Evolutionary conservation across 2,888 invertebrate genomes (phyloP).

Genomic region (Callyntrura guangdongensis): DNA sequence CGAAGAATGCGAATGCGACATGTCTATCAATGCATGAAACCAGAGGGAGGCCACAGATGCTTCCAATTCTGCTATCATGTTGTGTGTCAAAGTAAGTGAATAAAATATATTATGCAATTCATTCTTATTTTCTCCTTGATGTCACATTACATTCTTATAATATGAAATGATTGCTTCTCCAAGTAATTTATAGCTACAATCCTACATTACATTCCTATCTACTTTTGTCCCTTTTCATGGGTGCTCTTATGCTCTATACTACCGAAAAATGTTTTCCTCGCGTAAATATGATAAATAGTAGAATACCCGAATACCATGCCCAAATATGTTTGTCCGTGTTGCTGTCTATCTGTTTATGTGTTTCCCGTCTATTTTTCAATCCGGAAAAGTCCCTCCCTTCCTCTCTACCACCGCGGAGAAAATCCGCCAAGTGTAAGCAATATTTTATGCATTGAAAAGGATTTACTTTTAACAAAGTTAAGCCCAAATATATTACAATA

Average conservation of each 20-base stretch:
- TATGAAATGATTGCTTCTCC: conserved; percentile 42
- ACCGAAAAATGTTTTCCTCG: neutral
- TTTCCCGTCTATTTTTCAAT: conserved; percentile 33
- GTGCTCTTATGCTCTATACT: neutral
- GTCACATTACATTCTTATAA: conserved; percentile 61
- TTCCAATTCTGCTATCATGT: neutral
- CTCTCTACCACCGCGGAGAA: conserved; percentile 50
- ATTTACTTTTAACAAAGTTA: conserved; percentile 51
- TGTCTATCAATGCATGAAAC: conserved; percentile 29
- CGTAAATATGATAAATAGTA: neutral
- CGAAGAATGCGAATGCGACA: neutral
- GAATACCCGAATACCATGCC: neutral
- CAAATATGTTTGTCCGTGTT: neutral
- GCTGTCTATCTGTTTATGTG: neutral
- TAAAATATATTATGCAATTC: conserved; percentile 59
- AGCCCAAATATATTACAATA: conserved; percentile 42
- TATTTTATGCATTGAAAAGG: conserved; percentile 70
- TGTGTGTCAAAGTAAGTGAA: conserved; percentile 50
- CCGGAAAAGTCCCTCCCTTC: conserved; percentile 9
- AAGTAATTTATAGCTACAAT: conserved; percentile 43
- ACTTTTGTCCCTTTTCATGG: neutral
- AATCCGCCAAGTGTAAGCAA: conserved; percentile 53
- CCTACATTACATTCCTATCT: neutral
- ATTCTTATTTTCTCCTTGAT: conserved; percentile 63
- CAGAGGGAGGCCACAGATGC: conserved; percentile 37